Base-by-base conservation (phyloP, 2,888 invertebrate genomes). In the Coelinius sp. region DNA sequence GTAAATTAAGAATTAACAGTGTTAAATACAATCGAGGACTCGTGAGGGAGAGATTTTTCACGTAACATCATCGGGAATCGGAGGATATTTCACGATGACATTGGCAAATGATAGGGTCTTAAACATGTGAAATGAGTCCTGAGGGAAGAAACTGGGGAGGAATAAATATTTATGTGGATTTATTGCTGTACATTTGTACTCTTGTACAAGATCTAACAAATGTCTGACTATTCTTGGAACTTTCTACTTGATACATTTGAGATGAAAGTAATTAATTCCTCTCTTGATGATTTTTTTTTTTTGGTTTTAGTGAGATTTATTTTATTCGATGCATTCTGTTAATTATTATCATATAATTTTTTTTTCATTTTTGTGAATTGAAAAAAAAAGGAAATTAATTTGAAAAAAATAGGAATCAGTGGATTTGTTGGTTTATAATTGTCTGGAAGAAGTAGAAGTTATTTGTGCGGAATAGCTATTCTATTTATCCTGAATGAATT, bases 241-340 rank as follows among this genome's bases (percentile, higher is more conserved):
- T 59, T 59, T 59, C 31, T 22, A 59, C 59, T 59, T 1, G 35
- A 59, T 14, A n/a, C 53, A n/a, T 17, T 35, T 59, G 31, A 59
- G 14, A 7, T 17, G 22, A 20, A 10, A 10, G 8, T 25, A 1
- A 22, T 22, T 20, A 10, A 49, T 22, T 14, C 10, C 22, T 49
- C 49, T 49, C 49, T 20, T 8, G 10, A 12, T 22, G 25, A n/a
- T 25, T 49, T 22, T 53, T n/a, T 24, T 25, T 53, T 53, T 53
- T 22, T 20, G 12, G 6, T 17, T 7, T 52, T 24, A 1, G 22
- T 17, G 20, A 0, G 1, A 7, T 52, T 52, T 12, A 41, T n/a
- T 41, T 5, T n/a, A n/a, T n/a, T n/a, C n/a, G n/a, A n/a, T n/a
- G n/a, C n/a, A n/a, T n/a, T n/a, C n/a, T n/a, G n/a, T n/a, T n/a